phyloP scores from a whole-genome alignment of 2,888 invertebrate species.

The Caenorhabditis uteleia region DNA sequence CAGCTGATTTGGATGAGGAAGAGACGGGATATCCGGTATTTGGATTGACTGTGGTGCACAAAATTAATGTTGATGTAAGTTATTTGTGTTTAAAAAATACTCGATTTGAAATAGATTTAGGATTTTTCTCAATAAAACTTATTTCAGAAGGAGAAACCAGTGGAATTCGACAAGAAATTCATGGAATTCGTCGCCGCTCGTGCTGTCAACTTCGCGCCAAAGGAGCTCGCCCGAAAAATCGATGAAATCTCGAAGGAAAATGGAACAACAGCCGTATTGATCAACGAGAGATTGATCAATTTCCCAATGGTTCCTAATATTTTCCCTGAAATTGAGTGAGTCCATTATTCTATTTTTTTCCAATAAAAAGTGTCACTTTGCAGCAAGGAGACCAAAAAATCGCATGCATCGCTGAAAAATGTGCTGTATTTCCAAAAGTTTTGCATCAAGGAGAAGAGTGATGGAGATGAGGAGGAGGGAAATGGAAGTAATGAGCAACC shows the following conservation, averaged over 20 bases:
- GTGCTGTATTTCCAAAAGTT: slow-evolving; percentile 53
- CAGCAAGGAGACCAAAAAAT: slow-evolving; percentile 34
- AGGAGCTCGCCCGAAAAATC: slow-evolving; percentile 38
- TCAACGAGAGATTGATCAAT: slow-evolving; percentile 65
- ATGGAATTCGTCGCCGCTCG: slow-evolving; percentile 42
- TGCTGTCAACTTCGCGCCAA: slow-evolving; percentile 51
- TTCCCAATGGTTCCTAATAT: slow-evolving; percentile 62
- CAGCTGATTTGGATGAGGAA: slow-evolving; percentile 54
- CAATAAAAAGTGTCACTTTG: not conserved
- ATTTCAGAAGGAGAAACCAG: slow-evolving; percentile 14
- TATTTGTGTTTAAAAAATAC: no score
- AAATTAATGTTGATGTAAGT: no score
- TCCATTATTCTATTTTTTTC: slow-evolving; percentile 4
- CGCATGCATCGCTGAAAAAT: slow-evolving; percentile 27
- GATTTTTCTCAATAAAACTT: slow-evolving; percentile 35
- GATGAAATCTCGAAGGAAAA: slow-evolving; percentile 36
- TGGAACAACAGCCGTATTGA: slow-evolving; percentile 35
- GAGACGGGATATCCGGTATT: no score
- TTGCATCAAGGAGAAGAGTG: slow-evolving; percentile 30
- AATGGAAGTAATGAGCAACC: slow-evolving; percentile 7
- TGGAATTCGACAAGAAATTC: slow-evolving; percentile 49
- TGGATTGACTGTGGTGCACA: no score
- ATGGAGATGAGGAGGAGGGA: slow-evolving; percentile 8
- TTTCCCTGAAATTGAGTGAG: slow-evolving; percentile 33
- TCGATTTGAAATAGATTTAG: slow-evolving; percentile 45